Evolutionary conservation across 2,888 invertebrate species (phyloP).

Genomic region (Tipula lateralis): DNA sequence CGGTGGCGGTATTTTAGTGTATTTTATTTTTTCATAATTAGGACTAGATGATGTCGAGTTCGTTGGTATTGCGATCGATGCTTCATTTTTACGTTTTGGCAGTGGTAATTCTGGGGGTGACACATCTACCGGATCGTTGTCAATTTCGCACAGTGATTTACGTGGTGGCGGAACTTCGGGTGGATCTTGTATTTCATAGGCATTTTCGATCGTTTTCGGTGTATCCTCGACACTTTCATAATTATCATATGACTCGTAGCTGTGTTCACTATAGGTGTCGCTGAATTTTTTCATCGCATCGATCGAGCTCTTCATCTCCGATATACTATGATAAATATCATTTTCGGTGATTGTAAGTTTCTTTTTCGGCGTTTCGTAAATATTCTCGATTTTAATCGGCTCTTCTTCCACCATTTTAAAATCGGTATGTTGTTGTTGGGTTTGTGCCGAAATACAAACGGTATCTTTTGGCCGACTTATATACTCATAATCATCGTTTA

Average conservation of each 20-base stretch:
- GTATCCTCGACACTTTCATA: conserved; percentile 43
- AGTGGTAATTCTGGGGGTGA: conserved; percentile 41
- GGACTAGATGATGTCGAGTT: background rate
- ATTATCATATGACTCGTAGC: conserved; percentile 40
- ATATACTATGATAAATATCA: conserved; percentile 46
- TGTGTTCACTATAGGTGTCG: conserved; percentile 31
- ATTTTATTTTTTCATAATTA: conserved; percentile 37
- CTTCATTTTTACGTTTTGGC: conserved; percentile 42
- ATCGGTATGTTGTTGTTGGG: background rate
- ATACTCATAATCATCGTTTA: conserved; percentile 25
- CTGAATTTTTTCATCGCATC: conserved; percentile 6
- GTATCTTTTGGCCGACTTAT: background rate
- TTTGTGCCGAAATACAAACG: background rate
- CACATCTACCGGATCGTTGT: background rate
- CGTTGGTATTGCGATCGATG: background rate
- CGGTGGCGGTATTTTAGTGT: conserved; percentile 38
- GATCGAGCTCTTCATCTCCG: conserved; percentile 38
- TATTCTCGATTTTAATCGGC: background rate
- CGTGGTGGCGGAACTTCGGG: conserved; percentile 34
- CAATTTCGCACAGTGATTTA: background rate
- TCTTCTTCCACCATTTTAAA: background rate
- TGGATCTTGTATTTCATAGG: conserved; percentile 45
- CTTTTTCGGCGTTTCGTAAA: conserved; percentile 26
- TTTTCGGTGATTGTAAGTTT: conserved; percentile 31
- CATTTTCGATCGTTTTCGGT: conserved; percentile 39